Base-by-base conservation (phyloP, 1,140 invertebrate species). In the Drosophila miranda region DNA sequence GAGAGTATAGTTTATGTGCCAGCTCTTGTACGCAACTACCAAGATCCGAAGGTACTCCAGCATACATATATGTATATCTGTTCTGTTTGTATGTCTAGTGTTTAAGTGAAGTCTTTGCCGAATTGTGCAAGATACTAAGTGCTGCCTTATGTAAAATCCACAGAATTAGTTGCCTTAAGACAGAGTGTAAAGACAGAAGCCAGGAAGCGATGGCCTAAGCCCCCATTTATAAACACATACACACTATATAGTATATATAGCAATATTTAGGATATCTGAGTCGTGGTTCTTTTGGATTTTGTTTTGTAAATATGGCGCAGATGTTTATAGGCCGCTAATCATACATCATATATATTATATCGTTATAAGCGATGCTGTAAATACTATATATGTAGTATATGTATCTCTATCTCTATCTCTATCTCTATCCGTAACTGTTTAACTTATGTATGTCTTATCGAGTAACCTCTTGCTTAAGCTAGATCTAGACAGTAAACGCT, bases 71-170 rank as follows among this genome's bases (percentile, higher is more conserved):
- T 16, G 44, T 43, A 16, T 26, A 3, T 41, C 7, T 34, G 38
- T 58, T 28, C 49, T 21, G 51, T 28, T 13, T 38, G 4, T 41
- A n/a, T 34, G 43, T 62, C 6, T 72, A 73, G 43, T 45, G 23
- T 42, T 42, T 73, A 72, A 72, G 51, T 42, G 19, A 56, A 38
- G 41, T 55, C 69, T 55, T 63, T 26, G 68, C 50, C 16, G 50
- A 52, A 16, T 48, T 63, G 58, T 74, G 73, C 62, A 75, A 63
- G 62, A 54, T 38, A 38, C 34, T 13, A 13, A 86, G 80, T 86
- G 82, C 82, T 86, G 82, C 82, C 82, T 86, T 86, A 75, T 86
- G 82, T 86, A 86, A 86, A 86, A 86, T 86, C 75, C 53, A 83
- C 48, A 61, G 66, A 75, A 75, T 60, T 82, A 83, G 75, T 68